Base-by-base conservation (phyloP, 2,888 invertebrate genomes). In the Tridacna crocea region DNA sequence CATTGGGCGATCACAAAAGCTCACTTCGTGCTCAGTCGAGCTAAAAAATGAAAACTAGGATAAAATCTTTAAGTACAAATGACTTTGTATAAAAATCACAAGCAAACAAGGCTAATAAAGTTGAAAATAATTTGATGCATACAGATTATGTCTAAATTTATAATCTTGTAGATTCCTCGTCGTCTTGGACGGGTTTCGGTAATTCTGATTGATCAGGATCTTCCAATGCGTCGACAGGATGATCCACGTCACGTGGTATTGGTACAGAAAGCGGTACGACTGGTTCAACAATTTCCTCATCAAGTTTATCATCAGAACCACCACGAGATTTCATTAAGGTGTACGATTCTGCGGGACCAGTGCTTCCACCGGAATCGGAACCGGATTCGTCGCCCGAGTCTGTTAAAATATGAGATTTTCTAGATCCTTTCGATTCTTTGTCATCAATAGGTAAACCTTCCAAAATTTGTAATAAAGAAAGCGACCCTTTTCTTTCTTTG, bases 281-380 rank as follows among this genome's bases (percentile, higher is more conserved):
- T 24, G 70, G 70, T 51, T 70, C 70, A 48, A 13, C 24, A 26
- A 24, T 70, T 26, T 48, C 70, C n/a, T 70, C 70, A 47, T 70
- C 70, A 15, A 70, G 22, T 47, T 70, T 70, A 60, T 86, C 86
- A 17, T 72, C 82, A 13, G 86, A 86, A 26, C 78, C 70, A n/a
- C 83, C 86, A 4, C 70, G 86, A 47, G 86, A 86, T 72, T 84
- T 84, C 58, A 90, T 81, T 13, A 90, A 75, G 79, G 88, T 89
- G 78, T 89, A 90, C 4, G 91, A 90, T 12, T 87, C 88, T 24
- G 80, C 88, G 10, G 84, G 83, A 22, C 83, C 89, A n/a, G 85
- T 87, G 70, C 88, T 89, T 70, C 84, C 87, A 4, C 78, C 80
- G 0, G 87, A 87, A 47, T 88, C 90, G 0, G 83, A 82, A 48